Conservation (phyloP, 2,113 vertebrate genomes). For the Uria aalge region DNA sequence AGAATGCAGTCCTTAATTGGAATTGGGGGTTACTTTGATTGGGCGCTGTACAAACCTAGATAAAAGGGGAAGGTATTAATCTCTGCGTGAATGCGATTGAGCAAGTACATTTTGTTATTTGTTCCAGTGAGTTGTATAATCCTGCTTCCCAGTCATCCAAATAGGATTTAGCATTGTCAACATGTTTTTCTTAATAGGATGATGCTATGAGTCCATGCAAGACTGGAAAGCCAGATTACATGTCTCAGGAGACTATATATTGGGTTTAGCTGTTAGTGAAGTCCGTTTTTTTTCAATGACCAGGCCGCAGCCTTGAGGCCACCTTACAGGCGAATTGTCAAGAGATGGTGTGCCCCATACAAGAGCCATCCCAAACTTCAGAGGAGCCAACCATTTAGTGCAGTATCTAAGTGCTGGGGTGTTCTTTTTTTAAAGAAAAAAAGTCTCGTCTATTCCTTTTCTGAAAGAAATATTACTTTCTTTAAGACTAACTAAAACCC, state of each 20-base stretch:
- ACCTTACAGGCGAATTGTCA: background rate
- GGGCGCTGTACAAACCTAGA: background rate
- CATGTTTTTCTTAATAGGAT: slow-evolving; percentile 58
- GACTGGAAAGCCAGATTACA: slow-evolving; percentile 44
- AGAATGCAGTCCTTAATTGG: background rate
- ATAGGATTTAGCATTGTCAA: slow-evolving; percentile 62
- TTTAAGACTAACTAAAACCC: background rate
- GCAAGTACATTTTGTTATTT: slow-evolving; percentile 57
- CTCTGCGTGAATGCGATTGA: background rate
- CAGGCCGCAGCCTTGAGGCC: background rate
- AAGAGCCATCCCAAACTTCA: background rate
- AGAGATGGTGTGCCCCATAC: background rate
- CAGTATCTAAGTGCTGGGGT: background rate
- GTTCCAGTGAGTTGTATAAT: slow-evolving; percentile 61
- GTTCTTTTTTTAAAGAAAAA: background rate
- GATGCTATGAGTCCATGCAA: slow-evolving; percentile 37
- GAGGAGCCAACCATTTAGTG: background rate
- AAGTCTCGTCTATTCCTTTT: background rate
- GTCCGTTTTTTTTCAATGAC: background rate
- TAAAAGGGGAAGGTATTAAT: background rate
- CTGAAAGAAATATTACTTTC: background rate
- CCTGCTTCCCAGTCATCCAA: slow-evolving; percentile 51
- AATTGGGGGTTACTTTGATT: background rate
- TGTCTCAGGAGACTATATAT: background rate
- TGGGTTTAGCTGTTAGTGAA: background rate